Evolutionary conservation across 2,888 invertebrate species (phyloP).

Genomic region (Thalpophila matura): DNA sequence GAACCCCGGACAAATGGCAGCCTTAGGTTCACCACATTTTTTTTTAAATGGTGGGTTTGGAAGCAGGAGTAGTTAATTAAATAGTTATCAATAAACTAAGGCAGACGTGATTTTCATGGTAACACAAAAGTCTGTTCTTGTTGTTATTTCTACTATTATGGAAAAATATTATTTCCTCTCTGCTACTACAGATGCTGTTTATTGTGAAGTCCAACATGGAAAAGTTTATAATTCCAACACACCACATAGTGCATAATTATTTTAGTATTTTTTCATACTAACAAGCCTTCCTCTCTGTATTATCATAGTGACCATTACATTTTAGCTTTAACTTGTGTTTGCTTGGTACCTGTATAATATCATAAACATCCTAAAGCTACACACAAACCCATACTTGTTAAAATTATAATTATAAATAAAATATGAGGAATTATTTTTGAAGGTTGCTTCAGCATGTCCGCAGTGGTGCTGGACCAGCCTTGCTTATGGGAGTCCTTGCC

Average conservation of each 20-base stretch:
- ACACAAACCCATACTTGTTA: too few species aligned
- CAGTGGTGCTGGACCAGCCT: slow-evolving; percentile 83
- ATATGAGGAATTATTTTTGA: slow-evolving; percentile 45
- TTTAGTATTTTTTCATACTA: slow-evolving; percentile 26
- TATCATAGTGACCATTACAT: background rate
- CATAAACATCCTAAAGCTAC: too few species aligned
- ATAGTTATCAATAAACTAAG: too few species aligned
- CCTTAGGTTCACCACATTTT: too few species aligned
- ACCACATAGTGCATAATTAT: slow-evolving; percentile 40
- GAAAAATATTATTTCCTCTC: too few species aligned
- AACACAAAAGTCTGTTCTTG: too few species aligned
- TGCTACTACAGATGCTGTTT: background rate
- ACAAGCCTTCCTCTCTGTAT: slow-evolving; percentile 15
- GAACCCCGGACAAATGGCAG: too few species aligned
- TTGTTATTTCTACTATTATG: background rate
- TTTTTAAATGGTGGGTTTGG: too few species aligned
- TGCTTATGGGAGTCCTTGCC: slow-evolving; percentile 84
- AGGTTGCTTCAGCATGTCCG: slow-evolving; percentile 86
- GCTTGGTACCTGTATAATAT: too few species aligned
- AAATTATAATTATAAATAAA: background rate
- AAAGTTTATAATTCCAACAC: slow-evolving; percentile 10
- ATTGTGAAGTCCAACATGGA: background rate
- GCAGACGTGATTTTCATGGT: background rate
- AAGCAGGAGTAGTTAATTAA: too few species aligned
- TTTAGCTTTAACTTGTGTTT: background rate